phyloP scores from a whole-genome alignment of 2,113 vertebrate genomes.

The Porphyrio hochstetteri region DNA sequence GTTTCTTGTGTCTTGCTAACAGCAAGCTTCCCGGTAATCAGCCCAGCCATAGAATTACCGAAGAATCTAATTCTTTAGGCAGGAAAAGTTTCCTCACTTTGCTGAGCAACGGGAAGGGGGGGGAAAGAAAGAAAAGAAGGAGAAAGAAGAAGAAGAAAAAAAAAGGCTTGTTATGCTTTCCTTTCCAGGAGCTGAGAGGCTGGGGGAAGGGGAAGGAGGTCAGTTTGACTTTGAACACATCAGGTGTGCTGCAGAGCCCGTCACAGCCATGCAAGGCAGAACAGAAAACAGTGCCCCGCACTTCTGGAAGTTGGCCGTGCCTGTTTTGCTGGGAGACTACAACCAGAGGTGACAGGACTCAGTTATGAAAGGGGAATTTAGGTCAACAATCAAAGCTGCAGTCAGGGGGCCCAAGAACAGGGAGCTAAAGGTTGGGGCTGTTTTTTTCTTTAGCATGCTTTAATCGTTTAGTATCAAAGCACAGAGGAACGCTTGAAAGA shows the following conservation, averaged over 20 bases:
- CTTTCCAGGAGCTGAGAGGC: not conserved
- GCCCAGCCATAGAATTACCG: not conserved
- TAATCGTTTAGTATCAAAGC: slow-evolving; percentile 81
- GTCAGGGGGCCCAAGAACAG: slow-evolving; percentile 73
- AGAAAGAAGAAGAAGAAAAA: not conserved
- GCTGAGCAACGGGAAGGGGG: not conserved
- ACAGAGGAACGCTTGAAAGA: slow-evolving; percentile 79
- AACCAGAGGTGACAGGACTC: slow-evolving; percentile 75
- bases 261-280: not conserved
- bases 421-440: slow-evolving; percentile 74
- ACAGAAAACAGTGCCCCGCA: slow-evolving; percentile 14
- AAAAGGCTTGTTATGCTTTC: not conserved
- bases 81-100: not conserved
- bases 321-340: slow-evolving; percentile 55
- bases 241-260: not conserved
- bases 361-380: slow-evolving; percentile 78
- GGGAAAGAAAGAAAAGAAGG: not conserved
- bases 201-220: not conserved
- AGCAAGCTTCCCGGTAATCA: not conserved
- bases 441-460: slow-evolving; percentile 71
- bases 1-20: not conserved
- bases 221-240: slow-evolving; percentile 16
- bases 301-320: slow-evolving; percentile 61
- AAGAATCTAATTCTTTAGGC: not conserved
- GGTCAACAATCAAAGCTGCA: slow-evolving; percentile 79